Evolutionary conservation across 1,140 invertebrate genomes (phyloP).

Genomic region (Eubasilissa regina): DNA sequence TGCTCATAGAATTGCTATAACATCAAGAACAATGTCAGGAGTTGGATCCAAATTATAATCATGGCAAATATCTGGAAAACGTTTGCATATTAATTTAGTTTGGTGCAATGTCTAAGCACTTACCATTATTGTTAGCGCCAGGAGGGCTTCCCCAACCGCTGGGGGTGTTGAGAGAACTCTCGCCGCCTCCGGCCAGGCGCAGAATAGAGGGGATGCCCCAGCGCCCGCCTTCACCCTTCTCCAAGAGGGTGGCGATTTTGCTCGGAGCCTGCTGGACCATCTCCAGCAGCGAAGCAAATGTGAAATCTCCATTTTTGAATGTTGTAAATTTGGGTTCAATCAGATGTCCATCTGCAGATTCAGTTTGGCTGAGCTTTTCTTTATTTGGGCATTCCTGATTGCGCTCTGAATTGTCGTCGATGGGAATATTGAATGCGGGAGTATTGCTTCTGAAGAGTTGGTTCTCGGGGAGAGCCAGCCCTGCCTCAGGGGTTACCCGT

Average conservation of each 20-base stretch:
- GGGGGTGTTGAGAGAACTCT: conserved; percentile 83
- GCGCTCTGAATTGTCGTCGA: too few species aligned
- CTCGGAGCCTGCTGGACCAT: conserved; percentile 58
- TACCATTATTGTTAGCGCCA: conserved; percentile 75
- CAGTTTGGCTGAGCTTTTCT: too few species aligned
- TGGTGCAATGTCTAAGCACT: too few species aligned
- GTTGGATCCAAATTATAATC: conserved; percentile 30
- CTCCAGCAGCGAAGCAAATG: conserved; percentile 64
- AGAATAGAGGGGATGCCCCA: conserved; percentile 77
- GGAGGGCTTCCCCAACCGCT: conserved; percentile 83
- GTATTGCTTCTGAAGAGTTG: too few species aligned
- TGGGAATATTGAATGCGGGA: too few species aligned
- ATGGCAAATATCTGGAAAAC: background rate
- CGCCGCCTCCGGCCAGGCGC: conserved; percentile 82
- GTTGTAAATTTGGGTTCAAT: conserved; percentile 55
- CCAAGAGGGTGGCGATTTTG: conserved; percentile 41
- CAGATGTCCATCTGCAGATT: too few species aligned
- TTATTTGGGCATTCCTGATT: too few species aligned
- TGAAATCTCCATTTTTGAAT: conserved; percentile 61
- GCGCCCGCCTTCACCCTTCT: too few species aligned
- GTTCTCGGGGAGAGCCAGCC: background rate
- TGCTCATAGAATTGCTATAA: background rate
- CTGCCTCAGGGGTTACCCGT: background rate
- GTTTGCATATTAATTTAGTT: too few species aligned
- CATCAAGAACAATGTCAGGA: conserved; percentile 25